Evolutionary conservation across 1,140 invertebrate species (phyloP).

Genomic region (Eumeta japonica): DNA sequence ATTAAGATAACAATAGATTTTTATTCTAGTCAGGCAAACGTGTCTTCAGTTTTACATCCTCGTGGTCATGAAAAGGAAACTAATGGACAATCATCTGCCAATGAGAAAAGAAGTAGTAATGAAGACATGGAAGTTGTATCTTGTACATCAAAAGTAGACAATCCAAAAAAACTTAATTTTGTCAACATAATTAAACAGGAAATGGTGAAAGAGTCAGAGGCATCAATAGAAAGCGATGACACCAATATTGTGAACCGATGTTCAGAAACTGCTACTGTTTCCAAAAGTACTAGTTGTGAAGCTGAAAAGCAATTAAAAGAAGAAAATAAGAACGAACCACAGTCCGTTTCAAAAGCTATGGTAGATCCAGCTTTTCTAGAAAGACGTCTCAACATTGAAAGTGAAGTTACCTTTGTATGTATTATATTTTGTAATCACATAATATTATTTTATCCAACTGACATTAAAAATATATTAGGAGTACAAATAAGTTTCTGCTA

Average conservation of each 20-base stretch:
- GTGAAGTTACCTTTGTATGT: conserved; percentile 57
- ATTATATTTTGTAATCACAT: conserved; percentile 5
- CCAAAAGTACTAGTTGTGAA: neutral
- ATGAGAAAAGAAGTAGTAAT: too few species aligned
- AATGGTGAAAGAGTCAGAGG: neutral
- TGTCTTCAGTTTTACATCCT: too few species aligned
- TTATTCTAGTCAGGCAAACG: too few species aligned
- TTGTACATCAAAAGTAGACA: conserved; percentile 7
- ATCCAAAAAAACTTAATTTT: conserved; percentile 20
- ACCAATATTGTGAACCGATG: too few species aligned
- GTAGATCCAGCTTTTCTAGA: conserved; percentile 16
- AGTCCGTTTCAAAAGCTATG: neutral
- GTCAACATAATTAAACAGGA: conserved; percentile 11
- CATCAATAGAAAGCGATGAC: neutral
- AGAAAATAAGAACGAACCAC: neutral
- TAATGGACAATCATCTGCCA: too few species aligned
- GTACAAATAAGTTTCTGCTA: too few species aligned
- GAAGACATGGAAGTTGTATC: conserved; percentile 23
- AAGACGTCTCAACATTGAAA: conserved; percentile 38
- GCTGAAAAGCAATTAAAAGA: neutral
- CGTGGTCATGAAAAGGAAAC: too few species aligned
- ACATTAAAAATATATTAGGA: too few species aligned
- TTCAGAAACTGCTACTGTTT: neutral
- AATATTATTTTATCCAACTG: too few species aligned
- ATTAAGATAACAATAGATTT: too few species aligned